phyloP scores from a whole-genome alignment of 2,797 vertebrate genomes.

The Pangasius krempfi region DNA sequence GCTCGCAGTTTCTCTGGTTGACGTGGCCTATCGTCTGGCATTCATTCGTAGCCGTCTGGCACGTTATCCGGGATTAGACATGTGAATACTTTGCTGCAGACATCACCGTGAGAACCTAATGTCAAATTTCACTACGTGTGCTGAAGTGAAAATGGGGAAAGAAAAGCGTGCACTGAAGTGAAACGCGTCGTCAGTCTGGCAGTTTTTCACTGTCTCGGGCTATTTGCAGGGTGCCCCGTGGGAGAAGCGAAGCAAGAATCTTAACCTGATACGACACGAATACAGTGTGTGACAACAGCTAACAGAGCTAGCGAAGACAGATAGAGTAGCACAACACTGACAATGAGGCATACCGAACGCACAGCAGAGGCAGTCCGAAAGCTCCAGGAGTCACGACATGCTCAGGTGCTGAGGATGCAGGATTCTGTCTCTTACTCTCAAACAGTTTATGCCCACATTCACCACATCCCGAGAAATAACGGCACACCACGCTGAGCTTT shows the following conservation, averaged over 20 bases:
- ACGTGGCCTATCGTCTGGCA: background rate
- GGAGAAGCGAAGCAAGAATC: background rate
- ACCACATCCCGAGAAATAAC: background rate
- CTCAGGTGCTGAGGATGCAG: background rate
- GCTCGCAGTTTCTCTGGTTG: too few relatives aligned
- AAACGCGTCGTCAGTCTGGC: background rate
- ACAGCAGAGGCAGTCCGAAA: background rate
- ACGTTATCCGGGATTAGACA: background rate
- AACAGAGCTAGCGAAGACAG: background rate
- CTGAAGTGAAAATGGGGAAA: constrained; percentile 11
- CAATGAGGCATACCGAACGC: background rate
- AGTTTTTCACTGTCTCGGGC: background rate
- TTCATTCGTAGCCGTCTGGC: background rate
- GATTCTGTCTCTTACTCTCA: background rate
- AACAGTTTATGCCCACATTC: background rate
- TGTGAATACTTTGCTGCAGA: background rate
- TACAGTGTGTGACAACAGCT: background rate
- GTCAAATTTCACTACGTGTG: background rate
- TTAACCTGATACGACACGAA: background rate
- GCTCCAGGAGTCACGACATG: background rate
- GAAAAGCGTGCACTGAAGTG: background rate
- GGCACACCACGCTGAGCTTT: background rate
- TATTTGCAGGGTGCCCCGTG: background rate
- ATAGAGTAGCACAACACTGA: background rate
- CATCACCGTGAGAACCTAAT: background rate